Evolutionary conservation across 1,140 invertebrate genomes (phyloP).

Genomic region (Yoshiicerus persimilis): DNA sequence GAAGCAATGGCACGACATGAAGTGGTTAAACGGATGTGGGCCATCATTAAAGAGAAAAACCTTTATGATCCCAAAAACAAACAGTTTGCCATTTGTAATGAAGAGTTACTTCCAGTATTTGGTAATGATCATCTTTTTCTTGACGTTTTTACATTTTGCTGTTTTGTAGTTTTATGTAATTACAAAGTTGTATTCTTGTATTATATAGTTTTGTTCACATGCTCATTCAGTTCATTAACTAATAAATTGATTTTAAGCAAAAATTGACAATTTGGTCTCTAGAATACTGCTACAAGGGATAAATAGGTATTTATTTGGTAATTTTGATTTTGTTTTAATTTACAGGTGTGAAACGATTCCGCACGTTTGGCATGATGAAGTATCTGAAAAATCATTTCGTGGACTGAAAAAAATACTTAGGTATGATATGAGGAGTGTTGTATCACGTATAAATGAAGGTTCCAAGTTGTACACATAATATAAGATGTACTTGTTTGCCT

Average conservation of each 20-base stretch:
- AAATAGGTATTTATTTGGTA: no score
- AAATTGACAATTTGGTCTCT: no score
- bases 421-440: background rate
- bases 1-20: slow-evolving; percentile 85
- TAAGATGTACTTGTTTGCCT: background rate
- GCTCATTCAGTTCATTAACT: no score
- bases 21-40: slow-evolving; percentile 90
- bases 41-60: slow-evolving; percentile 87
- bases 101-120: slow-evolving; percentile 83
- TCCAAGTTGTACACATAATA: background rate
- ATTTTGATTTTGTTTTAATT: background rate
- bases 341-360: slow-evolving; percentile 77
- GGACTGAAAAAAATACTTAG: slow-evolving; percentile 57
- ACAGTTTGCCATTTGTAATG: slow-evolving; percentile 90
- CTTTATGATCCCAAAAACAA: slow-evolving; percentile 81
- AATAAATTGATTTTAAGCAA: no score
- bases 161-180: no score
- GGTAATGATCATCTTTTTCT: no score
- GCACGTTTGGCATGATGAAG: slow-evolving; percentile 94
- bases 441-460: background rate
- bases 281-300: no score
- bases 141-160: no score
- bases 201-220: no score
- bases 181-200: no score
- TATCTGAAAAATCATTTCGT: slow-evolving; percentile 88